Evolutionary conservation across 2,113 vertebrate species (phyloP).

Genomic region (Campylomormyrus tamandua): DNA sequence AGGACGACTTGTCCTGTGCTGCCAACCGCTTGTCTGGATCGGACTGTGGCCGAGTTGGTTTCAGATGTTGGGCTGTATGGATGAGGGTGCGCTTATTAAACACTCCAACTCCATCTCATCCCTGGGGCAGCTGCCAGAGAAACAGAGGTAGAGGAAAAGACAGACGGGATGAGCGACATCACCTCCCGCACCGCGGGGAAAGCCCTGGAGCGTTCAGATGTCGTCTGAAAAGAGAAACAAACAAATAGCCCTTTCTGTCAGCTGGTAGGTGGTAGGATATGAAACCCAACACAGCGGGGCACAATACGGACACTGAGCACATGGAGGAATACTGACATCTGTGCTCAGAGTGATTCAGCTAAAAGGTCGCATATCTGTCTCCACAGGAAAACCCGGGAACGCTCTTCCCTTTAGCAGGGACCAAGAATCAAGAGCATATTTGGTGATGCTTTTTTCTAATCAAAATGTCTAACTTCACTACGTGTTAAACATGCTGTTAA

Average conservation of each 20-base stretch:
- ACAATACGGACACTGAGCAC: not conserved
- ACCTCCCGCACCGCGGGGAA: not conserved
- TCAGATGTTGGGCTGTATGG: not conserved
- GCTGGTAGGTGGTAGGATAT: not conserved
- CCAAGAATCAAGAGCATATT: not conserved
- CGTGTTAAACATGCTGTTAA: not conserved
- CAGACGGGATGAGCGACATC: not conserved
- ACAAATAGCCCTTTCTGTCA: not conserved
- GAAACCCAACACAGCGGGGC: not conserved
- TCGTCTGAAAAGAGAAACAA: not conserved
- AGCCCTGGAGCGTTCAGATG: not conserved
- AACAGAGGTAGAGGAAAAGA: constrained; percentile 2
- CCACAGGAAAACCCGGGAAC: not conserved
- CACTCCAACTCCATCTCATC: not conserved
- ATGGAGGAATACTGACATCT: not conserved
- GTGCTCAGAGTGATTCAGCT: not conserved
- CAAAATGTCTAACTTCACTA: not conserved
- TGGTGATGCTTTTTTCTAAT: not conserved
- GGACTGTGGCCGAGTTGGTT: not conserved
- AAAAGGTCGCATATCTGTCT: not conserved
- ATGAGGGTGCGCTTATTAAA: not conserved
- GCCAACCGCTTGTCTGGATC: not conserved
- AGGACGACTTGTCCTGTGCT: not conserved
- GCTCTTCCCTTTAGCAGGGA: not conserved
- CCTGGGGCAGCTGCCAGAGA: not conserved